Percentiles rank a stretch among this genome's conserved stretches.
These are phyloP conservation scores for Tillus elongatus DNA, from an alignment of 2,888 invertebrate genomes.

Conservation along the genomic window DNA sequence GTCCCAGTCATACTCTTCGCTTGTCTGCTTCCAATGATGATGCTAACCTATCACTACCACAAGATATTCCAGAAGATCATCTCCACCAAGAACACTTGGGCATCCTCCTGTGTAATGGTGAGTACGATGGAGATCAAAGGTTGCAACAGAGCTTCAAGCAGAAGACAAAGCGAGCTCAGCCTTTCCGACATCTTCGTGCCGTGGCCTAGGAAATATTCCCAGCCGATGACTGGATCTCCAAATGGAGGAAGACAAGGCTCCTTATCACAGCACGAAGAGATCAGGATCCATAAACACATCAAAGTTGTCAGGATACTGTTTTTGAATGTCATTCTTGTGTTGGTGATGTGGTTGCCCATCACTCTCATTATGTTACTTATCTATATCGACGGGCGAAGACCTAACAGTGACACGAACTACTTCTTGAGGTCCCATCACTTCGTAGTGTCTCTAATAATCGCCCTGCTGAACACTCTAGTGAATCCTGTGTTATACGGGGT, in stretches of 20 bases:
- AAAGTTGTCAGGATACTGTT: slow-evolving; percentile 46
- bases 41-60: slow-evolving; percentile 48
- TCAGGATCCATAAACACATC: slow-evolving; percentile 46
- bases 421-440: slow-evolving; percentile 48
- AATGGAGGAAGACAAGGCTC: slow-evolving; percentile 39
- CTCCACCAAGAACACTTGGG: slow-evolving; percentile 46
- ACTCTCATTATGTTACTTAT: slow-evolving; percentile 47
- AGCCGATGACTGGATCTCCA: slow-evolving; percentile 29
- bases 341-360: slow-evolving; percentile 52
- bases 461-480: slow-evolving; percentile 47
- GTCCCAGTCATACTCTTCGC: slow-evolving; percentile 44
- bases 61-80: slow-evolving; percentile 47
- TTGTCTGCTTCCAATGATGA: slow-evolving; percentile 46
- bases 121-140: slow-evolving; percentile 28
- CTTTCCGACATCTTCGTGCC: slow-evolving; percentile 44
- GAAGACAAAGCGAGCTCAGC: slow-evolving; percentile 45
- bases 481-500: slow-evolving; percentile 50
- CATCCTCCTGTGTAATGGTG: slow-evolving; percentile 42
- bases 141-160: slow-evolving; percentile 26
- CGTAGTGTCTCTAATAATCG: slow-evolving; percentile 43
- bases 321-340: slow-evolving; percentile 47
- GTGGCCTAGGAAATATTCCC: slow-evolving; percentile 43
- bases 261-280: slow-evolving; percentile 44
- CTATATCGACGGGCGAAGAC: slow-evolving; percentile 46
- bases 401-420: slow-evolving; percentile 43